These are phyloP conservation scores for Sitta carolinensis DNA, from an alignment of 2,797 vertebrate species.

Conservation along the genomic window DNA sequence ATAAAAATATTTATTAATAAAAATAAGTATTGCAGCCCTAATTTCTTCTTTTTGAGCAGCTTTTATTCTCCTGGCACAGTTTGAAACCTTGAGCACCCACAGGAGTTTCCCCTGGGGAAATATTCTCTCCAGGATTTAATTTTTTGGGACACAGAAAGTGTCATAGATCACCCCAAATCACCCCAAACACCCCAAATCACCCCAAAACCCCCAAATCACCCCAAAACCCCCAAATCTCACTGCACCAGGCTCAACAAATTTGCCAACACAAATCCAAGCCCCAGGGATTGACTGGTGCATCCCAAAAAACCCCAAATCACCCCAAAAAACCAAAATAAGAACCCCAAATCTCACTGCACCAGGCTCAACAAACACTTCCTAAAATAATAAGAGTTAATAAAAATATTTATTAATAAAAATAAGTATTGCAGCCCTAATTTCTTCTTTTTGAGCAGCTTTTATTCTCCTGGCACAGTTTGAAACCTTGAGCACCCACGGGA, in stretches of 20 bases:
- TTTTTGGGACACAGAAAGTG: not conserved
- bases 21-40: no score
- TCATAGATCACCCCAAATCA: not conserved
- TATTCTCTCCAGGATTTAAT: not conserved
- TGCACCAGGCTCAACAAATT: not conserved
- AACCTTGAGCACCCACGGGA: not conserved
- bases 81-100: not conserved
- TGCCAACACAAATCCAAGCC: not conserved
- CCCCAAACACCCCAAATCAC: not conserved
- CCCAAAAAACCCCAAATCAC: not conserved
- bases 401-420: no score
- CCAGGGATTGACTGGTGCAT: not conserved
- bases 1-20: no score
- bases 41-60: not conserved
- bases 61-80: not conserved
- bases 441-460: not conserved
- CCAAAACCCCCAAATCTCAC: not conserved
- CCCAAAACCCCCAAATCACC: no score
- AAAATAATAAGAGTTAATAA: no score
- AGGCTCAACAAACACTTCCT: no score
- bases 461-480: not conserved
- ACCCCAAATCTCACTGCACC: not conserved
- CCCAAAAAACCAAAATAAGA: no score
- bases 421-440: not conserved
- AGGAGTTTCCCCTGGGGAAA: not conserved